A percentile compares a stretch with the other conserved stretches of the same genome.
Conservation (phyloP, 2,888 invertebrate species). For the Melieria omissa region DNA sequence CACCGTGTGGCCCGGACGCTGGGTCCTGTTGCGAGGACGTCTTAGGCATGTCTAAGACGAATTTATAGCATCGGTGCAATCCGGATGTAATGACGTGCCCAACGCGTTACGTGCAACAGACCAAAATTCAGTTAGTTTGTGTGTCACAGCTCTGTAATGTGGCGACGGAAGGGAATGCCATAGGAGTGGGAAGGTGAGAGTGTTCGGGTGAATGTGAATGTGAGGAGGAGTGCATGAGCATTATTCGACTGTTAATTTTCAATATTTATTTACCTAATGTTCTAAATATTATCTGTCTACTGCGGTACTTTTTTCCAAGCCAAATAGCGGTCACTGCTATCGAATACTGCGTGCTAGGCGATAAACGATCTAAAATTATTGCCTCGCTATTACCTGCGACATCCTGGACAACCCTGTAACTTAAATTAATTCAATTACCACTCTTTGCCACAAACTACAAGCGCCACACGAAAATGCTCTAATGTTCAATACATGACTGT, state of each 20-base stretch:
- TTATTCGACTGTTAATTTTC: no score
- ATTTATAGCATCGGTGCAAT: not conserved
- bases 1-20: slow-evolving; percentile 56
- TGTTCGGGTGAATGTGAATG: not conserved
- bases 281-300: slow-evolving; percentile 89
- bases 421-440: slow-evolving; percentile 76
- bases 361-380: slow-evolving; percentile 82
- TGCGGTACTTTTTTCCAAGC: slow-evolving; percentile 84
- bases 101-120: slow-evolving; percentile 6
- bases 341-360: slow-evolving; percentile 89
- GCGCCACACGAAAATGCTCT: slow-evolving; percentile 20
- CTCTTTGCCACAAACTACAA: slow-evolving; percentile 58
- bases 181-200: not conserved
- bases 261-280: slow-evolving; percentile 76
- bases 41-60: slow-evolving; percentile 76
- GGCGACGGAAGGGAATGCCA: no score
- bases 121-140: slow-evolving; percentile 24
- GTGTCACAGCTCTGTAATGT: not conserved
- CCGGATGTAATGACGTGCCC: not conserved
- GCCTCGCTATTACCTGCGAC: slow-evolving; percentile 91
- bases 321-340: slow-evolving; percentile 86
- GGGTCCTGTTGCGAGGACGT: slow-evolving; percentile 82
- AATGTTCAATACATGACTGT: not conserved
- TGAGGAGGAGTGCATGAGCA: not conserved
- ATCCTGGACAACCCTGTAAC: slow-evolving; percentile 94